Conservation (phyloP, 1,140 invertebrate species). For the Choristoneura fumiferana region DNA sequence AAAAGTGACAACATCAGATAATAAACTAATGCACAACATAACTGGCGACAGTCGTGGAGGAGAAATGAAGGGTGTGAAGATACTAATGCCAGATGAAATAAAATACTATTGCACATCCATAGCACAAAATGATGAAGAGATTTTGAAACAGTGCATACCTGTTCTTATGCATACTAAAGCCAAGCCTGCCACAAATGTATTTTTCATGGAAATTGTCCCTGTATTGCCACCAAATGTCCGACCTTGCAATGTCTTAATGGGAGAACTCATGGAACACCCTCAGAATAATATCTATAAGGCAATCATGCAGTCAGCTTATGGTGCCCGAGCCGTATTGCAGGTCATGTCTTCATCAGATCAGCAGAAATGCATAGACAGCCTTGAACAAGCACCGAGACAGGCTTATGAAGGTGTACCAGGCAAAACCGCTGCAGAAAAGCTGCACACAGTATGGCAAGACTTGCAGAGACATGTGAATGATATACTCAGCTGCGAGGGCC, state of each 20-base stretch:
- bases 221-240: slow-evolving; percentile 93
- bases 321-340: slow-evolving; percentile 83
- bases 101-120: slow-evolving; percentile 86
- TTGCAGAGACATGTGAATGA: slow-evolving; percentile 86
- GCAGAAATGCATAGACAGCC: slow-evolving; percentile 57
- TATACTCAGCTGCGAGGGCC: slow-evolving; percentile 76
- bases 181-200: slow-evolving; percentile 89
- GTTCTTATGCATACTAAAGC: slow-evolving; percentile 80
- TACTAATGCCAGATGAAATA: slow-evolving; percentile 82
- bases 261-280: slow-evolving; percentile 88
- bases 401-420: slow-evolving; percentile 81
- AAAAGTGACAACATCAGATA: slow-evolving; percentile 81
- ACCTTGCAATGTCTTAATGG: slow-evolving; percentile 86
- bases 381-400: slow-evolving; percentile 58
- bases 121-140: slow-evolving; percentile 86
- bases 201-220: slow-evolving; percentile 91
- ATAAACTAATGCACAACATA: slow-evolving; percentile 80
- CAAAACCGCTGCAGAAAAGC: slow-evolving; percentile 83
- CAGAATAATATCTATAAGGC: slow-evolving; percentile 87
- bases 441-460: slow-evolving; percentile 85
- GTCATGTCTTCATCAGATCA: slow-evolving; percentile 74
- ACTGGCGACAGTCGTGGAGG: slow-evolving; percentile 56
- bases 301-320: slow-evolving; percentile 82
- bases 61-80: slow-evolving; percentile 64
- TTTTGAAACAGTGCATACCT: slow-evolving; percentile 86